These are phyloP conservation scores for Anguilla megastoma DNA, from an alignment of 2,797 vertebrate species.

Conservation along the genomic window DNA sequence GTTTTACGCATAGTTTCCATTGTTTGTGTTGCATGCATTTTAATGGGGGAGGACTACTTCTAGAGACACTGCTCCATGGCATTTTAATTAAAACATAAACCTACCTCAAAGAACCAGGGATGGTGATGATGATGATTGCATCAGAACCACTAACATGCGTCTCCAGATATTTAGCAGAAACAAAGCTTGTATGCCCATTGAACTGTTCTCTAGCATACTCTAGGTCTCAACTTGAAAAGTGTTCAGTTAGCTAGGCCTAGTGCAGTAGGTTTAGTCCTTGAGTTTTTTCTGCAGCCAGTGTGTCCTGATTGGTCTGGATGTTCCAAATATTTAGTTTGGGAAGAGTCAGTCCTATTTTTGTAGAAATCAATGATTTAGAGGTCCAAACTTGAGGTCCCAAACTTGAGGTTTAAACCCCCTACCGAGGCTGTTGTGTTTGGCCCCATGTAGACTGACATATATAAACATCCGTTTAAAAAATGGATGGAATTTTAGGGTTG, in stretches of 20 bases:
- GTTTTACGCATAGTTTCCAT: not conserved
- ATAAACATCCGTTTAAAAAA: not conserved
- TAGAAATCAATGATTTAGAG: not conserved
- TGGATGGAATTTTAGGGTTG: not conserved
- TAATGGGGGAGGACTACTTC: not conserved
- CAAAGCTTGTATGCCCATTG: not conserved
- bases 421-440: not conserved
- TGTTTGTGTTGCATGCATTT: not conserved
- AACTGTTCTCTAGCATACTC: not conserved
- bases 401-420: not conserved
- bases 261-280: not conserved
- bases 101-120: not conserved
- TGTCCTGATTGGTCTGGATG: not conserved
- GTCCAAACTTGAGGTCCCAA: not conserved
- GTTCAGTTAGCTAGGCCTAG: not conserved
- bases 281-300: not conserved
- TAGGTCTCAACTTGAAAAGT: not conserved
- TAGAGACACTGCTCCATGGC: not conserved
- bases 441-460: not conserved
- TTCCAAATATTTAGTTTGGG: not conserved
- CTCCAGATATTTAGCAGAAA: not conserved
- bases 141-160: no score
- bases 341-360: not conserved
- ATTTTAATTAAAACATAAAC: not conserved
- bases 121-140: no score